phyloP scores from a whole-genome alignment of 2,113 vertebrate genomes.

The Psephotus haematonotus region DNA sequence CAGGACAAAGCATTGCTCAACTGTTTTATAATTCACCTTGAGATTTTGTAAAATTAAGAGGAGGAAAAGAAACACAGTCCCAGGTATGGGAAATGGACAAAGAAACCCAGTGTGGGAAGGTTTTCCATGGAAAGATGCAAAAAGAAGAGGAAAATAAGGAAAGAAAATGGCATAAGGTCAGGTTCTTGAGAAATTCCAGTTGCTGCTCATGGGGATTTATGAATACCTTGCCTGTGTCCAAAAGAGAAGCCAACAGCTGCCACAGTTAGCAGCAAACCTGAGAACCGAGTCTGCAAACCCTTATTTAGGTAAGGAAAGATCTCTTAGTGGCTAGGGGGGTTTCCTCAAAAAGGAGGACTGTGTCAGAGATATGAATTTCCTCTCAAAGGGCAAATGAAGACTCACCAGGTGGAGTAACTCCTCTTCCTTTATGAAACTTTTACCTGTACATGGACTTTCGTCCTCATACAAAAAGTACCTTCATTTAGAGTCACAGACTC shows the following conservation, averaged over 20 bases:
- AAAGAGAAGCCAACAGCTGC: background rate
- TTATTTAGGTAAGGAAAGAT: background rate
- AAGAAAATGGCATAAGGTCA: background rate
- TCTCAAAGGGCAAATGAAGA: background rate
- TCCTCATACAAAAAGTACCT: background rate
- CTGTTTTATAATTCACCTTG: background rate
- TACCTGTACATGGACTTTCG: background rate
- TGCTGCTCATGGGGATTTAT: background rate
- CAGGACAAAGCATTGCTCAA: conserved; percentile 1
- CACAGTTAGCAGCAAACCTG: background rate
- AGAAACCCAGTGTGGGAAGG: background rate
- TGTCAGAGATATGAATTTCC: background rate
- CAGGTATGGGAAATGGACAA: background rate
- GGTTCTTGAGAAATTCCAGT: background rate
- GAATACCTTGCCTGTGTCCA: background rate
- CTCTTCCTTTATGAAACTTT: background rate
- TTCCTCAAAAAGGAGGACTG: background rate
- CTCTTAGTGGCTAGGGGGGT: background rate
- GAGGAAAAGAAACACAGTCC: background rate
- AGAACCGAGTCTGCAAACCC: background rate
- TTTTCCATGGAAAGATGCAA: background rate
- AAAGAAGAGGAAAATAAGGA: background rate
- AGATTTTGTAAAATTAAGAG: background rate
- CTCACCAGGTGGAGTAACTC: background rate
- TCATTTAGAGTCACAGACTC: background rate